Percentiles rank a stretch among this genome's conserved stretches.
Conservation (phyloP, 2,888 invertebrate species). For the Yponomeuta sedellus region DNA sequence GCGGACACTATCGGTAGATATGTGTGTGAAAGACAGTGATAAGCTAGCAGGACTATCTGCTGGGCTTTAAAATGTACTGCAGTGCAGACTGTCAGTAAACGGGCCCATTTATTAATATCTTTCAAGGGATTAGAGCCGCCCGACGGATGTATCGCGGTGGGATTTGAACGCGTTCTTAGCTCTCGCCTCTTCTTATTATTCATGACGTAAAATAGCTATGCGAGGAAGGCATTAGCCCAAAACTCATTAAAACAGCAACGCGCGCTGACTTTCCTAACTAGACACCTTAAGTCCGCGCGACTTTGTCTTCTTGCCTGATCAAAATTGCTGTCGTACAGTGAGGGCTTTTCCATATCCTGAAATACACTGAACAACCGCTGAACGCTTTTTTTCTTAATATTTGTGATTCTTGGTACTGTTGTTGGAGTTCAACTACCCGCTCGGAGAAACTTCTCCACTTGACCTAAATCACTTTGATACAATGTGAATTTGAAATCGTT, state of each 20-base stretch:
- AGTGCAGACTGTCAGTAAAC: not conserved
- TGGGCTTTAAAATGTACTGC: too few relatives aligned
- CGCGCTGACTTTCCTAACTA: conserved; percentile 73
- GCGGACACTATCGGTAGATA: too few relatives aligned
- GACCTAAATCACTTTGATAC: too few relatives aligned
- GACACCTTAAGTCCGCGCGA: conserved; percentile 74
- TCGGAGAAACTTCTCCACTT: too few relatives aligned
- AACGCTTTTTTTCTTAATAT: too few relatives aligned
- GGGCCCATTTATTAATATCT: conserved; percentile 12
- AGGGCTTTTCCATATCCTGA: not conserved
- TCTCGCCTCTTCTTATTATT: conserved; percentile 32
- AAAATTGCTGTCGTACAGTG: not conserved
- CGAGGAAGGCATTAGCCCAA: conserved; percentile 70
- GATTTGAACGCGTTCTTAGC: conserved; percentile 13
- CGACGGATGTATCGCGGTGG: conserved; percentile 11
- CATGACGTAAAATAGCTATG: conserved; percentile 72
- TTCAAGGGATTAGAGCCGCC: conserved; percentile 9
- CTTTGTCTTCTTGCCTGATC: conserved; percentile 35
- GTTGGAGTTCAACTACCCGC: too few relatives aligned
- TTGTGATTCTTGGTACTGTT: too few relatives aligned
- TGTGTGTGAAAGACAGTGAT: too few relatives aligned
- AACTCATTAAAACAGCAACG: conserved; percentile 74
- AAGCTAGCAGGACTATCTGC: too few relatives aligned
- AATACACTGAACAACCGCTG: too few relatives aligned
- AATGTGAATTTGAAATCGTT: too few relatives aligned